Evolutionary conservation across 2,113 vertebrate genomes (phyloP).

Genomic region (Rhea americana): DNA sequence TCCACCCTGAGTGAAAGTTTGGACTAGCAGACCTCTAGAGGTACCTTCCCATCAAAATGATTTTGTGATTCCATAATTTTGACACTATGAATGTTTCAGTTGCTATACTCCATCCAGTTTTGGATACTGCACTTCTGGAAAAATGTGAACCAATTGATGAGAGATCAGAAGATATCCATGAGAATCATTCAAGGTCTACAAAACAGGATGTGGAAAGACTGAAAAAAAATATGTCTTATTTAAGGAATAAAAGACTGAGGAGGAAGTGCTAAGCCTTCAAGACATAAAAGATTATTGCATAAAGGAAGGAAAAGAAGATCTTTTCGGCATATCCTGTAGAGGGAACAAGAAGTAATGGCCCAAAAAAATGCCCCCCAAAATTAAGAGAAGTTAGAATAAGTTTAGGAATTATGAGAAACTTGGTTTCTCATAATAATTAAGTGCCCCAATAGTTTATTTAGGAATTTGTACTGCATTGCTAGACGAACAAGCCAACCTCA

Average conservation of each 20-base stretch:
- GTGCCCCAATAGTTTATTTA: not conserved
- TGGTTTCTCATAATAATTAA: not conserved
- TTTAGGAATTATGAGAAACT: not conserved
- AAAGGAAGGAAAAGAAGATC: not conserved
- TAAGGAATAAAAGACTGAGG: not conserved
- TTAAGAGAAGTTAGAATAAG: not conserved
- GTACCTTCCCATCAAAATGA: not conserved
- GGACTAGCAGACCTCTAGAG: too few species aligned
- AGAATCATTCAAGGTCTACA: not conserved
- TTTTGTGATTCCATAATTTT: not conserved
- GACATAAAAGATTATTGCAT: not conserved
- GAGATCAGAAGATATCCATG: not conserved
- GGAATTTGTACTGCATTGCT: not conserved
- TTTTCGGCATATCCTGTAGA: not conserved
- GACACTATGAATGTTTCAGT: not conserved
- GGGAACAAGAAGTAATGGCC: not conserved
- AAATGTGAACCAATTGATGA: not conserved
- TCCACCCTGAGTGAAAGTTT: not conserved
- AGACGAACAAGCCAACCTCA: not conserved
- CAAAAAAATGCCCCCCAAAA: not conserved
- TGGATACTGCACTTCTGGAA: not conserved
- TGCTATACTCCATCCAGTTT: not conserved
- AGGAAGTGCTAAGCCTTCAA: not conserved
- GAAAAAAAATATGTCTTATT: not conserved
- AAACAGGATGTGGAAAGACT: not conserved